Conservation (phyloP, 92 coral and sea anemone species). For the Phenganax subtilis region DNA sequence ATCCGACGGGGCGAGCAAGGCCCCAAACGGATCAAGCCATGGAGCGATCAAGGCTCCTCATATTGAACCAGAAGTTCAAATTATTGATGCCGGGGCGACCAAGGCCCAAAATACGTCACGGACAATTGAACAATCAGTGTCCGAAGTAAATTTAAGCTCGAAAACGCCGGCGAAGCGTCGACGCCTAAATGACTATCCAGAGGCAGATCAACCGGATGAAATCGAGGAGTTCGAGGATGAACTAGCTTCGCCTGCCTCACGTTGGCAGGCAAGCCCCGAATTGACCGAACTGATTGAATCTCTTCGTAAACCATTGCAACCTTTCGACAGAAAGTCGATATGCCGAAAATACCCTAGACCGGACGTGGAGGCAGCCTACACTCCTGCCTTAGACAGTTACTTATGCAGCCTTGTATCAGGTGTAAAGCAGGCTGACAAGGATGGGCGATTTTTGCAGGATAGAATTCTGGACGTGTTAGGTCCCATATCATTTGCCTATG, state of each 20-base stretch:
- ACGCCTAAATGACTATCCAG: neutral
- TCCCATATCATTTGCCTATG: conserved; percentile 2
- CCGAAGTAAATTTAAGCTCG: neutral
- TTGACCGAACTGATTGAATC: conserved; percentile 5
- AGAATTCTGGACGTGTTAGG: conserved; percentile 3
- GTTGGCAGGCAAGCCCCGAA: conserved; percentile 2
- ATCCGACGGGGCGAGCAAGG: neutral
- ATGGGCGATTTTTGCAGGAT: neutral
- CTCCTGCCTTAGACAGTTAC: neutral
- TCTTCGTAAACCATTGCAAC: neutral
- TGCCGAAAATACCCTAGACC: conserved; percentile 31
- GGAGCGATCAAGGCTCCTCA: neutral
- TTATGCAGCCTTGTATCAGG: neutral
- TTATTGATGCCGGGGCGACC: conserved; percentile 23
- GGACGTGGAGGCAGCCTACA: neutral
- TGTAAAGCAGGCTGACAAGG: conserved; percentile 7
- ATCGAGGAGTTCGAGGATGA: neutral
- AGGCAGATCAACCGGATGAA: neutral
- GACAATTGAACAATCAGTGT: conserved; percentile 2
- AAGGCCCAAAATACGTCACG: neutral
- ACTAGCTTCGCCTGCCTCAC: conserved; percentile 11
- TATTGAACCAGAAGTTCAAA: conserved; percentile 14
- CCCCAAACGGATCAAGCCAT: neutral
- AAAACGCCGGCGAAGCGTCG: neutral
- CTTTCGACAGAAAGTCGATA: neutral